Conservation (phyloP, 2,797 vertebrate species). For the Acanthornis magna region DNA sequence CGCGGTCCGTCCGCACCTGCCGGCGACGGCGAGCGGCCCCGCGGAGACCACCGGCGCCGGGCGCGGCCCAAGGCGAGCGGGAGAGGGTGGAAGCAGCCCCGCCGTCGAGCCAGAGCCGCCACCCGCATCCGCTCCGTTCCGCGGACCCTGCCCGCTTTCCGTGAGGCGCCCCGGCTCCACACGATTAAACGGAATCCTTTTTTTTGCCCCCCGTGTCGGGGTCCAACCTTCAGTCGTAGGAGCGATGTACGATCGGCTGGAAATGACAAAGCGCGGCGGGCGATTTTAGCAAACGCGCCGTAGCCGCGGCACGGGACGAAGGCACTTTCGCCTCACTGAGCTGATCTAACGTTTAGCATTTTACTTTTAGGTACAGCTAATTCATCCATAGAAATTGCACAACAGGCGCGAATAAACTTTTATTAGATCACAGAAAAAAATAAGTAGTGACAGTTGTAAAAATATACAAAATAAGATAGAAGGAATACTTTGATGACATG, state of each 20-base stretch:
- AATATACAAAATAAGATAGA: neutral
- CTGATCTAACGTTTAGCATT: neutral
- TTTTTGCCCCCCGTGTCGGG: neutral
- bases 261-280: neutral
- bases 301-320: neutral
- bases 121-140: neutral
- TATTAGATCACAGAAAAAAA: constrained; percentile 32
- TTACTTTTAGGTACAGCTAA: neutral
- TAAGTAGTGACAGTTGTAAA: neutral
- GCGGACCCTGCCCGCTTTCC: neutral
- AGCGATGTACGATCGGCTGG: neutral
- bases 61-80: neutral
- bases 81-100: neutral
- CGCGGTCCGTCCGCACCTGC: neutral
- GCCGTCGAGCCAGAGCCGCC: neutral
- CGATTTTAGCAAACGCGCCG: neutral
- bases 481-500: neutral
- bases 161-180: neutral
- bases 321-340: neutral
- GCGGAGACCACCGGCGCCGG: neutral
- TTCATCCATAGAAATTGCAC: neutral
- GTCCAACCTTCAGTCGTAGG: neutral
- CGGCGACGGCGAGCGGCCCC: neutral
- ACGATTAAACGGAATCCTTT: fast-evolving
- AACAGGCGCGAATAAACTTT: neutral